phyloP scores from a whole-genome alignment of 1,140 invertebrate genomes.

The Cephus cinctus region DNA sequence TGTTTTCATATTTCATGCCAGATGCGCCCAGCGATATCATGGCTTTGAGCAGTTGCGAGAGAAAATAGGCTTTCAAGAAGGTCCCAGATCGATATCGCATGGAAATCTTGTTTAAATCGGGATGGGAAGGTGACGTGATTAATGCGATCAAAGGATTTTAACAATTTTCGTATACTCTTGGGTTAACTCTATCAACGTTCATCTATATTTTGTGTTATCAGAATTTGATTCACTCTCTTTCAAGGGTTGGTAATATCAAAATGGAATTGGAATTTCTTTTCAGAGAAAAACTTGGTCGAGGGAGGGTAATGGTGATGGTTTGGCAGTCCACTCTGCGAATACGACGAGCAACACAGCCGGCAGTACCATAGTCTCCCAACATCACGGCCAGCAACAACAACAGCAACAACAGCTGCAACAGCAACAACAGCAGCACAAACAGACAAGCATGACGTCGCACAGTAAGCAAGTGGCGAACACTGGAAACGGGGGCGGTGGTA shows the following conservation, averaged over 20 bases:
- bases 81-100: no score
- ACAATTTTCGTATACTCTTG: no score
- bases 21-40: background rate
- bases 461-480: slow-evolving; percentile 62
- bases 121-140: no score
- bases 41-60: no score
- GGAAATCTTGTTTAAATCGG: no score
- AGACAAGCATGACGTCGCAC: slow-evolving; percentile 74
- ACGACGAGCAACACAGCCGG: slow-evolving; percentile 37
- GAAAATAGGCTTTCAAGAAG: no score
- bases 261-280: no score
- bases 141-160: no score
- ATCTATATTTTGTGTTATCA: no score
- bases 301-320: slow-evolving; percentile 63
- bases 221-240: no score
- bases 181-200: no score
- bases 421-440: slow-evolving; percentile 35
- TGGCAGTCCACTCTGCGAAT: slow-evolving; percentile 48
- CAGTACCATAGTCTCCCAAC: slow-evolving; percentile 45
- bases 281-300: slow-evolving; percentile 66
- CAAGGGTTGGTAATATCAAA: no score
- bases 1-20: slow-evolving; percentile 45
- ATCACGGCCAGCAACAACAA: slow-evolving; percentile 29
- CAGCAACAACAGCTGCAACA: slow-evolving; percentile 17
- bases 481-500: slow-evolving; percentile 59